Evolutionary conservation across 2,797 vertebrate genomes (phyloP), one percentile per base, ranked within the genome.

Genomic region (Muscicapa striata): DNA sequence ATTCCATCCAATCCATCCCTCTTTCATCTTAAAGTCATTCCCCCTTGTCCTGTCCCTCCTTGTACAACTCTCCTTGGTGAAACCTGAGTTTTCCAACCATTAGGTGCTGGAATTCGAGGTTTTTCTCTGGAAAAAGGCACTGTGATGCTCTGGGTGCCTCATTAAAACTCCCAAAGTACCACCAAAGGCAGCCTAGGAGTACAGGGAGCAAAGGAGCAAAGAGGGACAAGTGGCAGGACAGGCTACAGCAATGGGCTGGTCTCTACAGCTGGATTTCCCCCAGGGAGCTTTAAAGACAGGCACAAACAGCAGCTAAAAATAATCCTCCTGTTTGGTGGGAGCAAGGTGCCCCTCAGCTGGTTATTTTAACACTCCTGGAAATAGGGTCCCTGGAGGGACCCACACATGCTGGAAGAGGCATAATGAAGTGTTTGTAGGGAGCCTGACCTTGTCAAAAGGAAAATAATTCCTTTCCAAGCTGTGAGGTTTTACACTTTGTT

Each of bases 311-410:
- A 5, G 69, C 54, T 72, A 27, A 78, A 88, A 84, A 66, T 64
- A 88, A 15, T 34, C 23, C 18, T 27, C 41, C 52, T 5, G 0
- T 61, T 30, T 32, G 3, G 1, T 3, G 7, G 8, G 23, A 80
- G 32, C 57, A 48, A 80, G 64, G 72, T 54, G 81, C 49, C 61
- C 27, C 49, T 13, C 1, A 4, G 46, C 13, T 57, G 78, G 43
- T 45, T 69, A 15, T 83, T 84, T 74, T 29, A 49, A 11, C 15
- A 7, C 45, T 43, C 6, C 2, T 55, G 91, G 82, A 87, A 93
- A 41, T 0, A 5, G 40, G 36, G 59, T 51, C 41, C 74, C 86
- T 15, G 5, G 16, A 38, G 94, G 90, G 67, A 48, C 36, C 54
- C n/a, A 26, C 29, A 4, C 29, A 15, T 23, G 20, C 82, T 86